phyloP scores from a whole-genome alignment of 1,140 invertebrate species.

The Orchestia grillus region DNA sequence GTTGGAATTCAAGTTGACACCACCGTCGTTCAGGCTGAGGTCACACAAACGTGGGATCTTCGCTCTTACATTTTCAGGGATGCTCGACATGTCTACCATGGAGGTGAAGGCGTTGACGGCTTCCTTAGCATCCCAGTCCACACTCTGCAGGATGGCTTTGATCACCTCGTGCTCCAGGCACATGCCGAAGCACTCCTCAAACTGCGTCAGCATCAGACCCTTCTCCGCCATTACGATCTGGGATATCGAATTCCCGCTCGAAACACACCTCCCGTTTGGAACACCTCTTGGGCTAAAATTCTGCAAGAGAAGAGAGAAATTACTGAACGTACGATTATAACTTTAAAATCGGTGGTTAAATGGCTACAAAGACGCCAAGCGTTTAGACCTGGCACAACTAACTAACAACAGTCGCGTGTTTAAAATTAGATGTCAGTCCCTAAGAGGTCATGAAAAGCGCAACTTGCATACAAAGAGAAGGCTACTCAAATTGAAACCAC shows the following conservation, averaged over 20 bases:
- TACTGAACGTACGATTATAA: not conserved
- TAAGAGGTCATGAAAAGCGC: not conserved
- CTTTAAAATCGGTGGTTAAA: not conserved
- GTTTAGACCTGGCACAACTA: not conserved
- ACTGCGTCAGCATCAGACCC: constrained; percentile 62
- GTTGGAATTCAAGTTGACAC: not conserved
- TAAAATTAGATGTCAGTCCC: not conserved
- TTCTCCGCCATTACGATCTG: constrained; percentile 59
- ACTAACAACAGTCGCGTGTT: not conserved
- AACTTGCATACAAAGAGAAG: not conserved
- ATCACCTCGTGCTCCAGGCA: constrained; percentile 67
- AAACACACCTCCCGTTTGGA: not conserved
- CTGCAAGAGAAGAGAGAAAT: not conserved
- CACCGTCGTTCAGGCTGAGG: not conserved
- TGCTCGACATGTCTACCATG: constrained; percentile 61
- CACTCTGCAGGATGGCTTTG: constrained; percentile 64
- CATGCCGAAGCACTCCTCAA: constrained; percentile 63
- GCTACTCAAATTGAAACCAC: not conserved
- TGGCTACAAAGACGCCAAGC: not conserved
- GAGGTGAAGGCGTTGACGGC: constrained; percentile 59
- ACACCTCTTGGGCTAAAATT: not conserved
- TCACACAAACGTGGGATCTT: constrained; percentile 25
- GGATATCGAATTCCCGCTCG: not conserved
- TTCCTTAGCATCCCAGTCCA: constrained; percentile 60
- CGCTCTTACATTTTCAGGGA: constrained; percentile 29